Evolutionary conservation across 2,113 vertebrate genomes (phyloP).

Genomic region (Epinephelus cyanopodus): DNA sequence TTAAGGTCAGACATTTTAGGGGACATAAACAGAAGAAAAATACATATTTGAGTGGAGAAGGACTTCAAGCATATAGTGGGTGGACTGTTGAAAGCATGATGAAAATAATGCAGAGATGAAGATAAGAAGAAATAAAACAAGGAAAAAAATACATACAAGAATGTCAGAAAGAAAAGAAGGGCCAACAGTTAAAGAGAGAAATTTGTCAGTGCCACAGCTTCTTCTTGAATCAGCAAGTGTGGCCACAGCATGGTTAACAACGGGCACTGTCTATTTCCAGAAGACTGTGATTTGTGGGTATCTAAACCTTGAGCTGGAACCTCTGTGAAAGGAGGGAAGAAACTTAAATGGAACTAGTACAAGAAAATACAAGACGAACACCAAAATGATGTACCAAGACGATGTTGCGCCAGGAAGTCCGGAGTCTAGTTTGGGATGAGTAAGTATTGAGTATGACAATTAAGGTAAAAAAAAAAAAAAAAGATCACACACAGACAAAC

Average conservation of each 20-base stretch:
- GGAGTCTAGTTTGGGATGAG: slow-evolving; percentile 34
- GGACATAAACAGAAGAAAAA: too few relatives aligned
- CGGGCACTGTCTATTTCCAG: slow-evolving; percentile 82
- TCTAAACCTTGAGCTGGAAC: slow-evolving; percentile 69
- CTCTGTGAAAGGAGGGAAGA: slow-evolving; percentile 49
- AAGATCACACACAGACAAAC: slow-evolving; percentile 6
- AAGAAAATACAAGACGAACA: slow-evolving; percentile 55
- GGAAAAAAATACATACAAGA: slow-evolving; percentile 1
- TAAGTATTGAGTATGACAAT: slow-evolving; percentile 33
- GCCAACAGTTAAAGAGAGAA: slow-evolving; percentile 32
- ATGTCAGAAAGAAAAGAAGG: slow-evolving; percentile 34
- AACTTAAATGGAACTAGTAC: slow-evolving; percentile 47
- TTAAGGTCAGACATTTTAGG: too few relatives aligned
- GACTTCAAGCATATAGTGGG: not conserved
- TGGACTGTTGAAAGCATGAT: slow-evolving; percentile 27
- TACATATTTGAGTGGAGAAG: too few relatives aligned
- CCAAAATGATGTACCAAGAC: slow-evolving; percentile 35
- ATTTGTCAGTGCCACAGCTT: slow-evolving; percentile 68
- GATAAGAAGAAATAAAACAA: not conserved
- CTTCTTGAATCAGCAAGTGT: slow-evolving; percentile 78
- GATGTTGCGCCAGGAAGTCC: not conserved
- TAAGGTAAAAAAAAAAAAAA: not conserved
- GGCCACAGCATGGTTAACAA: slow-evolving; percentile 74
- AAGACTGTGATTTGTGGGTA: slow-evolving; percentile 81
- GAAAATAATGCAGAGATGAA: slow-evolving; percentile 30